Base-by-base conservation (phyloP, 2,797 vertebrate species). In the Austrolebias charrua region DNA sequence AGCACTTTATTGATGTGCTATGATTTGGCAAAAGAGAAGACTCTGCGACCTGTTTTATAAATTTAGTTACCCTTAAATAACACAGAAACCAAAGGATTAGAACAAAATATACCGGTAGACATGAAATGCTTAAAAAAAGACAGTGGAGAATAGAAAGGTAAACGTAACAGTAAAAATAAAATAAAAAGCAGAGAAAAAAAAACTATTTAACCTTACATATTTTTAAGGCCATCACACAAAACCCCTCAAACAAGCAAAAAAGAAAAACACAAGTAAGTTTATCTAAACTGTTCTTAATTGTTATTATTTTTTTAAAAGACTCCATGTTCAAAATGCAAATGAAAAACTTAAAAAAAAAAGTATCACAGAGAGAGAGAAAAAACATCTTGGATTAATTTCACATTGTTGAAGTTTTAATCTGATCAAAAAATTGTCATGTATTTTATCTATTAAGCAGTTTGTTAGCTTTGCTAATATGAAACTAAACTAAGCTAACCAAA, bases 1-100 rank as follows among this genome's bases (percentile, higher is more conserved):
- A 64, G 62, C 76, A 79, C 71, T 69, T 79, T 67, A 9, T 51
- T 60, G 35, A 71, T 65, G 80, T 75, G 63, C 70, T 78, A 6
- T 33, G 20, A 70, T 52, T 49, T 59, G 46, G 53, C 50, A 55
- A 47, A 24, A 29, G 5, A 33, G 3, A 54, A 58, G 24, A 47
- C 4, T 33, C 15, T 24, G 24, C 24, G 1, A 13, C 11, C 11
- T 12, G 38, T 40, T 40, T 13, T 13, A 40, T 10, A 38, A 38
- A 38, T 38, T 40, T 12, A 40, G 38, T 13, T 40, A 12, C 13
- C 1, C 38, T 40, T 13, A 40, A 12, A 12, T 12, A 40, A 38
- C 10, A 8, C 31, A 38, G 10, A 38, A 40, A 40, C 11, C 38
- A 40, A 0, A 13, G 38, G 12, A 40, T 12, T 40, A 40, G 10